Evolutionary conservation across 2,888 invertebrate genomes (phyloP), one percentile per base, ranked within the genome.

Genomic region (Trissolcus japonicus): DNA sequence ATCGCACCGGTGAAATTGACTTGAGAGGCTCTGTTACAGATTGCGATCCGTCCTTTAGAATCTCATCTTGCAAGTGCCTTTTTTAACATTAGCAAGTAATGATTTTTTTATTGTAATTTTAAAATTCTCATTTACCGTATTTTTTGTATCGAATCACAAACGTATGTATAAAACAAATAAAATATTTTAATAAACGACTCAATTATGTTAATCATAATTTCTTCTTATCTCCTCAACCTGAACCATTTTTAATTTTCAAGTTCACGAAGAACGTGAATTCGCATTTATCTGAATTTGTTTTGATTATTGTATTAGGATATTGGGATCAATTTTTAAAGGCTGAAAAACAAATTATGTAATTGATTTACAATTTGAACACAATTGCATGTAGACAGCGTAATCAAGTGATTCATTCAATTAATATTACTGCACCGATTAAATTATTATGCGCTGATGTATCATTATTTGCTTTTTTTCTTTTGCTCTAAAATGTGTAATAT

Each of bases 11-110:
- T 56, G 43, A 51, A 21, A 35, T 71, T 67, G 65, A 60, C 50
- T 62, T 53, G 51, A 51, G 61, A 51, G 57, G 59, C 65, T 35
- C 11, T 66, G 65, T 63, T 69, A 56, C 25, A 56, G 56, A 73
- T 74, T 54, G 25, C 57, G 67, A 62, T 84, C 85, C 84, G 83
- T 85, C 84, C 84, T 76, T 63, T 62, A 19, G 80, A 82, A 69
- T 73, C 56, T 65, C 53, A 73, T 76, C 78, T 80, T 76, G 71
- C 63, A 79, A 80, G 80, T 80, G 80, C 80, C 80, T 81, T 79
- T 78, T 69, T 35, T 35, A 35, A 76, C 62, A 65, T 57, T 76
- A 80, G 76, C 56, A 60, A 50, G 56, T 72, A 68, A 69, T 19
- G 14, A n/a, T 35, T 35, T 69, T 72, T 35, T 41, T 76, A 56